These are phyloP conservation scores for Geodia barretti DNA, from an alignment of 37 sponge, comb jelly and placozoan genomes.

Conservation along the genomic window DNA sequence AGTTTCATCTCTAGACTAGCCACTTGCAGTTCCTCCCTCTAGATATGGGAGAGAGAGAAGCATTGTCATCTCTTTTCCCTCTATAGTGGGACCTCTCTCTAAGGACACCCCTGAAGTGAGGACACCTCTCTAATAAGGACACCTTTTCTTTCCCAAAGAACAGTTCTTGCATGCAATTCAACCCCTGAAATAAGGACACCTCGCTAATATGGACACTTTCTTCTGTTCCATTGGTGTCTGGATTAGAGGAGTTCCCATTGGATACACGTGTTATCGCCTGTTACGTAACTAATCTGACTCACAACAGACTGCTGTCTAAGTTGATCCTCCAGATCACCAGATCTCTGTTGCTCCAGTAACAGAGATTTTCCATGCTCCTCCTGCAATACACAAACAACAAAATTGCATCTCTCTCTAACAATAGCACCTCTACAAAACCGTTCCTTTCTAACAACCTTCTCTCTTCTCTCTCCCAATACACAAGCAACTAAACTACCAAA, in stretches of 20 bases:
- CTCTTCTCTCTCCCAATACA: too few relatives aligned
- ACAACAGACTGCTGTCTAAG: constrained; percentile 45
- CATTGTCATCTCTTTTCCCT: neutral
- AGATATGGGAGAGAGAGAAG: neutral
- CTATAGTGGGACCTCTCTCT: too few relatives aligned
- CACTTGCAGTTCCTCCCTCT: constrained; percentile 63
- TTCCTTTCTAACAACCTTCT: too few relatives aligned
- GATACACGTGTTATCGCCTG: neutral
- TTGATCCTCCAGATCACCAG: constrained; percentile 46
- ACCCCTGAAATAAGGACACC: neutral
- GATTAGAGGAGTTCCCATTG: neutral
- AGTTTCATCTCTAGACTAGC: constrained; percentile 60
- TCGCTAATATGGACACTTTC: constrained; percentile 11
- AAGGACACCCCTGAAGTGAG: too few relatives aligned
- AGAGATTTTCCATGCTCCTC: constrained; percentile 23
- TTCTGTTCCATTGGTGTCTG: neutral
- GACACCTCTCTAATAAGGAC: neutral
- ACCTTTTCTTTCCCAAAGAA: neutral
- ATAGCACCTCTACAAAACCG: too few relatives aligned
- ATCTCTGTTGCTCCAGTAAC: constrained; percentile 38
- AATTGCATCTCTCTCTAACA: neutral
- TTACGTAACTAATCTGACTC: neutral
- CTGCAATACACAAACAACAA: constrained; percentile 4
- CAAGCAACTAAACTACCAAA: too few relatives aligned
- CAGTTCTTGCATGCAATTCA: neutral